Base-by-base conservation (phyloP, 2,888 invertebrate species). In the Euplexia lucipara region DNA sequence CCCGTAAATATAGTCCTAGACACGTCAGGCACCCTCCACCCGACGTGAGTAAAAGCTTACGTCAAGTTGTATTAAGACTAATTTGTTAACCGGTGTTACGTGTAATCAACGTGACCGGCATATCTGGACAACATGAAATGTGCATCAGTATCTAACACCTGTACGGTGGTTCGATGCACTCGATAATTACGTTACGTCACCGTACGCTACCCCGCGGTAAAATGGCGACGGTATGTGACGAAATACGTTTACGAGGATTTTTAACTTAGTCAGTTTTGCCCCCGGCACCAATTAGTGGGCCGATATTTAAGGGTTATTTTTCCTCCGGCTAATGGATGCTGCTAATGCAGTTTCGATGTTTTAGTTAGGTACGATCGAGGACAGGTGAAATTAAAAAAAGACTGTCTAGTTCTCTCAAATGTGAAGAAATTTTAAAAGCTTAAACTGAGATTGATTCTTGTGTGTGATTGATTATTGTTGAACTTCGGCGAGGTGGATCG, bases 161-260 rank as follows among this genome's bases (percentile, higher is more conserved):
- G 51, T 14, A 47, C 9, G 67, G 16, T 16, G 32, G 14, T 20
- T 32, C 10, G 30, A 32, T 30, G 47, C 60, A 22, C 0, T 58
- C 42, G 22, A 49, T 74, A 69, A 72, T 68, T 44, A 1, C 20
- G 14, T 72, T 75, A 69, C 30, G 18, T 32, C 49, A 35, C 52
- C 2, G 26, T 26, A 5, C 32, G 39, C 41, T 34, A 16, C 12
- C 14, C 48, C 32, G 18, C 16, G 39, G 35, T 9, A 44, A 52
- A 68, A 52, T 67, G 37, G 39, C 3, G 45, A 9, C 35, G 44
- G 32, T 41, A n/a, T 41, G 14, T n/a, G 49, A 26, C 26, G 41
- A 67, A 74, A 56, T 74, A 32, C 58, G 34, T 53, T 75, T 71
- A 68, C 35, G 1, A 35, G n/a, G 22, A 20, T 57, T 71, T 60